A percentile compares a stretch with the other conserved stretches of the same genome.
phyloP scores from a whole-genome alignment of 92 coral and sea anemone species.

The Siderastrea siderea region DNA sequence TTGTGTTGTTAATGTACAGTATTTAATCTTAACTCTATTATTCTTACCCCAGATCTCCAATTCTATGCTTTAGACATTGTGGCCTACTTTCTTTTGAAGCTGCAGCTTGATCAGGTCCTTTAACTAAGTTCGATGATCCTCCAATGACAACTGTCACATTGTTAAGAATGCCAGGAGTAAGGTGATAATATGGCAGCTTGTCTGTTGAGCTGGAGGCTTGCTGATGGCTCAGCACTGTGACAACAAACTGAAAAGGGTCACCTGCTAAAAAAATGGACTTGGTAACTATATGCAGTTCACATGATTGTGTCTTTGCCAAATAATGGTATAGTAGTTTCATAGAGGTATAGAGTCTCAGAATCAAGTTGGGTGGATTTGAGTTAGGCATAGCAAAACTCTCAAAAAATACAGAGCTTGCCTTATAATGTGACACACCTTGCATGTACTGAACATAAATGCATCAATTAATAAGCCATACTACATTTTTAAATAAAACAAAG shows the following conservation, averaged over 20 bases:
- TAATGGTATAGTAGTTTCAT: too few relatives aligned
- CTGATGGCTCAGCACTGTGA: slow-evolving; percentile 70
- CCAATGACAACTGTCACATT: slow-evolving; percentile 83
- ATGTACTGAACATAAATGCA: too few relatives aligned
- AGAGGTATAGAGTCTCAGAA: too few relatives aligned
- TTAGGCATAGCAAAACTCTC: too few relatives aligned
- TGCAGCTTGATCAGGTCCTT: slow-evolving; percentile 22
- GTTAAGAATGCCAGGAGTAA: slow-evolving; percentile 67
- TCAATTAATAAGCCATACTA: too few relatives aligned
- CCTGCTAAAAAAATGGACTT: slow-evolving; percentile 5
- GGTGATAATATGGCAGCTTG: slow-evolving; percentile 64
- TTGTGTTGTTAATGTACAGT: not conserved
- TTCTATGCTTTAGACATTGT: slow-evolving; percentile 50
- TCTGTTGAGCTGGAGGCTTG: slow-evolving; percentile 19
- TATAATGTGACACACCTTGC: too few relatives aligned
- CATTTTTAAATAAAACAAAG: too few relatives aligned
- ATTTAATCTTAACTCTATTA: not conserved
- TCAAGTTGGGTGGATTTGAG: too few relatives aligned
- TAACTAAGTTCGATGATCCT: slow-evolving; percentile 29
- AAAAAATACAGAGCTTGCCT: too few relatives aligned
- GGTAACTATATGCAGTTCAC: too few relatives aligned
- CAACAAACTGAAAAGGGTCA: slow-evolving; percentile 56
- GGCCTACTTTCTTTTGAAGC: slow-evolving; percentile 39
- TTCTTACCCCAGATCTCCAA: slow-evolving; percentile 88
- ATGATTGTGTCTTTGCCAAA: too few relatives aligned